Base-by-base conservation (phyloP, 1,140 invertebrate genomes). In the Drosophila fuyamai region DNA sequence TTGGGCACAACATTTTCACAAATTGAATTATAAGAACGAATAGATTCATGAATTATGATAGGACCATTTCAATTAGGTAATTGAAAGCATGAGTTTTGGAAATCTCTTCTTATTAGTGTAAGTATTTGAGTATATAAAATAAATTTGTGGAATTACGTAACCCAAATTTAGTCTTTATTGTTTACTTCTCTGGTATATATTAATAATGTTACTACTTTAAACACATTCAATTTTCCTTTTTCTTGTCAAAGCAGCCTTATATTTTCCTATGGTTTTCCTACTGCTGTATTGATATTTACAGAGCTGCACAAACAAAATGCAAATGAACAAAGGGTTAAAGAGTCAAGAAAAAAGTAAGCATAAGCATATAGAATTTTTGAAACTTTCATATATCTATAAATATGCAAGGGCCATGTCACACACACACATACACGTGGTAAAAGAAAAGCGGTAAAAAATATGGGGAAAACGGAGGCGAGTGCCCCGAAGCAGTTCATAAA, bases 401-500 rank as follows among this genome's bases (percentile, higher is more conserved):
- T 56, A 66, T 41, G 72, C 60, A 56, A 40, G 27, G 14, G n/a
- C 27, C 7, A 4, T n/a, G 23, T 6, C 47, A 27, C 23, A 48
- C 23, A n/a, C 13, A 63, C 55, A 50, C 50, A 47, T 10, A 16
- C 14, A 44, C 1, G 32, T 32, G 29, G 29, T 9, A 16, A 35
- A 10, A 16, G 2, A 55, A 56, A 63, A 5, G 32, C 29, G 41
- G 38, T n/a, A n/a, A 23, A 40, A 48, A 48, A 23, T 23, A 29
- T n/a, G 27, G 6, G 6, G 16, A 54, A 14, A 32, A 32, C 8
- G 18, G 59, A 44, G 16, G 32, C 16, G 46, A 36, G n/a, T 40
- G 18, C 16, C 58, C 46, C 23, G n/a, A 40, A 48, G 73, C 73
- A 76, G 72, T 76, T 76, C 73, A 76, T 76, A 76, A 76, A 76